These are phyloP conservation scores for Chionodraco myersi DNA, from an alignment of 2,113 vertebrate species.

Conservation along the genomic window DNA sequence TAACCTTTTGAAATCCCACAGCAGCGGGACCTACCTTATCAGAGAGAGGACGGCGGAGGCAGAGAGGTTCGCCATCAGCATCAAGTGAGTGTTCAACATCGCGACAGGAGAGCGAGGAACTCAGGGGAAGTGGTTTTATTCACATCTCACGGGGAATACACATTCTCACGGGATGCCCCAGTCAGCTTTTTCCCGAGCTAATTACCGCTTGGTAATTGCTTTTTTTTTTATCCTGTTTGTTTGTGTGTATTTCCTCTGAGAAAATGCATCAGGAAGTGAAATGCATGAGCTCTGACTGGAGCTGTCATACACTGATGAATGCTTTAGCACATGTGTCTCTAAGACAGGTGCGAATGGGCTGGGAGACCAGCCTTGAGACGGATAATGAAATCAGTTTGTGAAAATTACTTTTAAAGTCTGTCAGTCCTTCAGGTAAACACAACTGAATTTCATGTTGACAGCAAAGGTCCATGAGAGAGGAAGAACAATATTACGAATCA, in stretches of 20 bases:
- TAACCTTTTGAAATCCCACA: constrained; percentile 93
- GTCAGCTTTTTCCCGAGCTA: constrained; percentile 51
- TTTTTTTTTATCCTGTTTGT: constrained; percentile 34
- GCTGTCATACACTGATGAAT: constrained; percentile 37
- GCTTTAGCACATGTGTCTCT: constrained; percentile 32
- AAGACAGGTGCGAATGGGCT: constrained; percentile 34
- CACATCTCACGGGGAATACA: constrained; percentile 25
- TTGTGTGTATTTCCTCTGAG: constrained; percentile 31
- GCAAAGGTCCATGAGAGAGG: not conserved
- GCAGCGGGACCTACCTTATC: constrained; percentile 96
- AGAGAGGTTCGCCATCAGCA: constrained; percentile 97
- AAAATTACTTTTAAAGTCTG: constrained; percentile 14
- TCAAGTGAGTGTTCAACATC: constrained; percentile 88
- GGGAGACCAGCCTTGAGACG: constrained; percentile 6
- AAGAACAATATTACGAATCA: not conserved
- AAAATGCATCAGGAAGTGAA: constrained; percentile 7
- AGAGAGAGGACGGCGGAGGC: constrained; percentile 95
- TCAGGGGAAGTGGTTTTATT: constrained; percentile 34
- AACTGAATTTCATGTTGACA: not conserved
- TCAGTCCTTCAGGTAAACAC: constrained; percentile 4
- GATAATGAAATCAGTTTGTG: constrained; percentile 24
- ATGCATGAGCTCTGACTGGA: constrained; percentile 27
- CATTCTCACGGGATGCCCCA: constrained; percentile 27
- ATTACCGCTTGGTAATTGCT: constrained; percentile 65
- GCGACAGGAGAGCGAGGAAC: not conserved